These are phyloP conservation scores for Neoseiulus cucumeris DNA, from an alignment of 1,140 invertebrate genomes.

Conservation along the genomic window DNA sequence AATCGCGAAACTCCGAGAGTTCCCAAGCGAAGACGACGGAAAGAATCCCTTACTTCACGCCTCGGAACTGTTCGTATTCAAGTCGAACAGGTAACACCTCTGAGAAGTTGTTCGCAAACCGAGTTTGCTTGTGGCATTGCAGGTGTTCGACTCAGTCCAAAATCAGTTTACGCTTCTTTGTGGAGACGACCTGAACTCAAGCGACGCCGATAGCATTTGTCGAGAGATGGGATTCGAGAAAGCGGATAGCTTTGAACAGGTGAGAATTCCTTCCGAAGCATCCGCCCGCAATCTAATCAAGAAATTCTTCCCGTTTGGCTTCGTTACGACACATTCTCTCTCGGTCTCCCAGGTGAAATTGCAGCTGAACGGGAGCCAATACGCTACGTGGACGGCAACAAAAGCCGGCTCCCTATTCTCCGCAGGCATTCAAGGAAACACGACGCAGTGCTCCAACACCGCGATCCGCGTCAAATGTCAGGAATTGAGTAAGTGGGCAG, in stretches of 20 bases:
- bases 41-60: too few relatives aligned
- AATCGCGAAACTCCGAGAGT: too few relatives aligned
- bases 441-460: background rate
- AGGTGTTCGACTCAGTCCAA: background rate
- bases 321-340: background rate
- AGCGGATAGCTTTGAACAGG: background rate
- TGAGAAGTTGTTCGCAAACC: too few relatives aligned
- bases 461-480: background rate
- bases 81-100: too few relatives aligned
- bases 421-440: background rate
- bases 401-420: background rate
- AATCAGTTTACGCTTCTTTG: background rate
- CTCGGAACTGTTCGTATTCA: too few relatives aligned
- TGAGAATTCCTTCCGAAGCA: background rate
- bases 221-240: slow-evolving; percentile 5
- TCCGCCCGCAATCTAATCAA: background rate
- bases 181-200: background rate
- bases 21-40: too few relatives aligned
- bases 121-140: too few relatives aligned
- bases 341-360: background rate
- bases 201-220: background rate
- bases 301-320: background rate
- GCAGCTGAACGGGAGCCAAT: background rate
- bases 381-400: background rate
- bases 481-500: background rate